Conservation (phyloP, 2,888 invertebrate species). For the Dyspetes luteomarginatus region DNA sequence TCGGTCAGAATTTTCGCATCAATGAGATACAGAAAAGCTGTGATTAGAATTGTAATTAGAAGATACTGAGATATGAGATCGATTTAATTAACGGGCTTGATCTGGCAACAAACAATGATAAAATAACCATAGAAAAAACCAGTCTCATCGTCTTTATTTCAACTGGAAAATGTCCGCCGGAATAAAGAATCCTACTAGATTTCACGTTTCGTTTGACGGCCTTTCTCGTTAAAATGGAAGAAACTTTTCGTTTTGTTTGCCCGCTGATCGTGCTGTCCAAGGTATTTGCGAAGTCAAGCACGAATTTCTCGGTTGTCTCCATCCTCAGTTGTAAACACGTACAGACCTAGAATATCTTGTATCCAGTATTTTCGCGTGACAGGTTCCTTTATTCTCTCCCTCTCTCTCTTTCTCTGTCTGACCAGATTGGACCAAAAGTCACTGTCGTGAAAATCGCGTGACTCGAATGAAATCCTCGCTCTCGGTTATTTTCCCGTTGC, state of each 20-base stretch:
- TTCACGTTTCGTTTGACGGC: constrained; percentile 29
- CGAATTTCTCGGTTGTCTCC: constrained; percentile 9
- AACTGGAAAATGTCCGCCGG: background rate
- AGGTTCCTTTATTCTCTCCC: constrained; percentile 90
- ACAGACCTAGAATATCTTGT: constrained; percentile 83
- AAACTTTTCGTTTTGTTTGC: constrained; percentile 9
- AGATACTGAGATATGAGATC: too few relatives aligned
- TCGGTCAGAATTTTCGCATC: too few relatives aligned
- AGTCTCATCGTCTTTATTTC: background rate
- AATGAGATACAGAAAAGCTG: too few relatives aligned
- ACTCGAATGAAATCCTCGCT: constrained; percentile 14
- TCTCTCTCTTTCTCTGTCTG: background rate
- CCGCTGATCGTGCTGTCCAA: constrained; percentile 31
- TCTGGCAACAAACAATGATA: background rate
- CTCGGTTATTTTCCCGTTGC: background rate
- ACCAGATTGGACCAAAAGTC: constrained; percentile 90
- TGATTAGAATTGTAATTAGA: too few relatives aligned
- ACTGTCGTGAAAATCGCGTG: constrained; percentile 89
- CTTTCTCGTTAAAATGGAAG: constrained; percentile 14
- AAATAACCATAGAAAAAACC: background rate
- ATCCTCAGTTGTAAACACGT: background rate
- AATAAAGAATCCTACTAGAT: background rate
- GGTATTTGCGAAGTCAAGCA: constrained; percentile 18
- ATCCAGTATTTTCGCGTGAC: constrained; percentile 88
- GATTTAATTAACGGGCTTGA: constrained; percentile 13